A percentile compares a stretch with the other conserved stretches of the same genome.
phyloP scores from a whole-genome alignment of 2,888 invertebrate genomes.

The Trissonchulus sp. region DNA sequence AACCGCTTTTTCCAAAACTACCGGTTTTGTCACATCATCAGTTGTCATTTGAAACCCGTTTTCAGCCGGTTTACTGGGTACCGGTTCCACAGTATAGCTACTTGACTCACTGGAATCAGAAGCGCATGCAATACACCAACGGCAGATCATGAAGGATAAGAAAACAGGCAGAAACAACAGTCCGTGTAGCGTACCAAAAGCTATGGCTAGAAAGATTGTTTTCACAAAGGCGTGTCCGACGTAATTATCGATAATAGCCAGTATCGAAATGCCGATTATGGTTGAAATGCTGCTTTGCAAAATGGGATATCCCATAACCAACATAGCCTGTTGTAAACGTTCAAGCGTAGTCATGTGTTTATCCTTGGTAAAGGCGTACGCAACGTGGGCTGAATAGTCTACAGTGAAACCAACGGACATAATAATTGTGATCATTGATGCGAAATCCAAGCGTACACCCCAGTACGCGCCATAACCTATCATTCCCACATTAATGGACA shows the following conservation, averaged over 20 bases:
- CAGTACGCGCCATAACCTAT: slow-evolving; percentile 14
- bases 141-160: not conserved
- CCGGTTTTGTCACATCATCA: too few relatives aligned
- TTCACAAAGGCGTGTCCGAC: slow-evolving; percentile 16
- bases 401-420: slow-evolving; percentile 10
- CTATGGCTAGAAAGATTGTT: not conserved
- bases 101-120: too few relatives aligned
- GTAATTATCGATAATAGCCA: not conserved
- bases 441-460: slow-evolving; percentile 18
- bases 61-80: too few relatives aligned
- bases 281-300: not conserved
- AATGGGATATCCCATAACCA: slow-evolving; percentile 14
- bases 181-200: slow-evolving; percentile 10
- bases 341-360: not conserved
- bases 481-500: slow-evolving; percentile 14
- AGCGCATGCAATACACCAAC: not conserved
- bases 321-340: slow-evolving; percentile 12
- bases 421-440: slow-evolving; percentile 14
- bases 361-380: slow-evolving; percentile 13
- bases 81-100: too few relatives aligned
- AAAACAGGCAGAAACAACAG: not conserved
- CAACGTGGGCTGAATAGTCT: slow-evolving; percentile 16
- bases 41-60: too few relatives aligned
- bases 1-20: too few relatives aligned
- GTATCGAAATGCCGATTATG: not conserved